These are phyloP conservation scores for Lasioglossum villosulum DNA, from an alignment of 2,888 invertebrate species.

Conservation along the genomic window DNA sequence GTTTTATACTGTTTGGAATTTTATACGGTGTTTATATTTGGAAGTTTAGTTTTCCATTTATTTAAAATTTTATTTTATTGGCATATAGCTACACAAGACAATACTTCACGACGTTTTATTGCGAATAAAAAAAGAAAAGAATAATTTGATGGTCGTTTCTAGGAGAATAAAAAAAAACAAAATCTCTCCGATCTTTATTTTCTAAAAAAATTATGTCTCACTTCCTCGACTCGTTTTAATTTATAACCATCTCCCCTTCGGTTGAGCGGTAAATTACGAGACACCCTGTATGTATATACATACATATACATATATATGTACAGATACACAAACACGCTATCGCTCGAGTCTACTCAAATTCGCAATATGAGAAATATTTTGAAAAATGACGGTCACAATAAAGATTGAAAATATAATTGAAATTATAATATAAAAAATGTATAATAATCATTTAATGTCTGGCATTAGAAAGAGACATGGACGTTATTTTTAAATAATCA, in stretches of 20 bases:
- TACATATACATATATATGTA: not conserved
- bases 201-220: not conserved
- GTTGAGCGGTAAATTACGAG: not conserved
- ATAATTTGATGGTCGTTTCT: not conserved
- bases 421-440: not conserved
- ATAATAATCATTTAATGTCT: not conserved
- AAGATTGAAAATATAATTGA: not conserved
- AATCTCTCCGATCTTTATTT: not conserved
- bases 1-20: not conserved
- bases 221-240: conserved; percentile 2
- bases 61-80: too few relatives aligned
- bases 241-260: not conserved
- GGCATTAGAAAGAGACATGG: not conserved
- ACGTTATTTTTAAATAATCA: not conserved
- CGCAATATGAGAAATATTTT: not conserved
- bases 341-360: not conserved
- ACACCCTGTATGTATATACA: not conserved
- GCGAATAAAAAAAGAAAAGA: not conserved
- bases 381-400: not conserved
- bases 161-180: too few relatives aligned
- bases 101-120: not conserved
- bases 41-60: too few relatives aligned
- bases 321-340: not conserved
- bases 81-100: not conserved
- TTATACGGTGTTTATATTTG: too few relatives aligned